Base-by-base conservation (phyloP, 2,113 vertebrate species). In the Lota lota region DNA sequence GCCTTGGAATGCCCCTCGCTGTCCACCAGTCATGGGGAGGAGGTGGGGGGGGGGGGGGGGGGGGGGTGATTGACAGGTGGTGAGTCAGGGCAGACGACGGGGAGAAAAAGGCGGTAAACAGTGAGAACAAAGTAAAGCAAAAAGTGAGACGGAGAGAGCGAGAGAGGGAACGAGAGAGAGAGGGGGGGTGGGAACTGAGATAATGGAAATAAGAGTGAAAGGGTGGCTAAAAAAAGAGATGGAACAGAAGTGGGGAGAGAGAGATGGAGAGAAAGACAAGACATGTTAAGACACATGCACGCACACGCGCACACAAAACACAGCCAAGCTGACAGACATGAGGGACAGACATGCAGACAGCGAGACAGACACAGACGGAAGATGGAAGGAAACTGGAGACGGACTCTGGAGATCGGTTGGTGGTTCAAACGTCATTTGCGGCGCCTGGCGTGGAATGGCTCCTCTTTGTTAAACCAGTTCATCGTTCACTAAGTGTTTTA, bases 401-500 rank as follows among this genome's bases (percentile, higher is more conserved):
- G 40, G 40, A 47, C 40, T 47, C 40, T 14, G 40, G 12, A 10
- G 40, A 47, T 10, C 28, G 28, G 28, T 28, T 28, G 28, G 28
- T 0, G 28, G 28, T 28, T 28, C 28, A 28, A 28, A 28, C 28
- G 28, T 28, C 40, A 47, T 47, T 10, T 47, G 40, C 40, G 10
- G 40, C 10, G 40, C 12, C 10, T 47, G 40, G 40, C 40, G 40
- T 10, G 40, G 40, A 7, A 47, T 7, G 40, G 6, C 40, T 47
- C 40, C 40, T 56, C 53, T 56, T 79, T 77, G 67, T 75, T 75
- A 81, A 85, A 79, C 69, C 68, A 79, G 84, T 87, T 85, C 83
- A 80, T 85, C 79, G 66, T 19, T 61, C 76, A 75, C 71, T 85
- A 88, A 89, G 83, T 85, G 87, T 74, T 20, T 19, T 81, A 85